These are phyloP conservation scores for Alitta virens DNA, from an alignment of 2,888 invertebrate species.

Conservation along the genomic window DNA sequence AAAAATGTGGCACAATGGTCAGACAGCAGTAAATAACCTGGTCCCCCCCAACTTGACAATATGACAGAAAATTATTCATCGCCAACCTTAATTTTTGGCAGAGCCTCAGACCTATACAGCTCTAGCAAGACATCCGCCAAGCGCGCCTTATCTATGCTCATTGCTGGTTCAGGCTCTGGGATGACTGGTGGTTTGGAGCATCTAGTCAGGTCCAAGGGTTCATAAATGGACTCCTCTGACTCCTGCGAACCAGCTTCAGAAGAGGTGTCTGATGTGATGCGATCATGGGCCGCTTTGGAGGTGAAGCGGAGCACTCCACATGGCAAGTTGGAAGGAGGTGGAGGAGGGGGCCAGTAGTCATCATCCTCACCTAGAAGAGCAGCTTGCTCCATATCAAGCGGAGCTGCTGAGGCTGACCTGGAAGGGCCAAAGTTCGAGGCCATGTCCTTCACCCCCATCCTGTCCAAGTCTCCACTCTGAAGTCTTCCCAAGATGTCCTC, in stretches of 20 bases:
- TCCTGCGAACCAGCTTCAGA: neutral
- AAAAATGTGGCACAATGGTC: too few relatives aligned
- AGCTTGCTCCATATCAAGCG: neutral
- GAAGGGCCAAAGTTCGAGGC: constrained; percentile 9
- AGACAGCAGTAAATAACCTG: too few relatives aligned
- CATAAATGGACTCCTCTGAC: neutral
- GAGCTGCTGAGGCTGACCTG: neutral
- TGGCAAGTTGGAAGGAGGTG: neutral
- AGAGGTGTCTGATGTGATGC: neutral
- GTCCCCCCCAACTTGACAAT: too few relatives aligned
- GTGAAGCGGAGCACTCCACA: neutral
- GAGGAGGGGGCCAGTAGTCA: constrained; percentile 1
- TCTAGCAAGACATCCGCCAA: neutral
- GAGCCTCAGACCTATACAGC: neutral
- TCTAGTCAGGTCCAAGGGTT: neutral
- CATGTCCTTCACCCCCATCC: constrained; percentile 18
- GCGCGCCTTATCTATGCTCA: neutral
- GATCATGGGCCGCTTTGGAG: neutral
- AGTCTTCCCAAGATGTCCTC: constrained; percentile 15
- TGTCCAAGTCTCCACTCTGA: constrained; percentile 11
- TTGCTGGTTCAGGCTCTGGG: neutral
- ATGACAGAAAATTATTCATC: too few relatives aligned
- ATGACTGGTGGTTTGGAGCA: neutral
- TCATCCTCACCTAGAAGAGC: neutral
- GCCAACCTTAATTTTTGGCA: too few relatives aligned